Conservation (phyloP, 2,113 vertebrate genomes). For the Sorex araneus region DNA sequence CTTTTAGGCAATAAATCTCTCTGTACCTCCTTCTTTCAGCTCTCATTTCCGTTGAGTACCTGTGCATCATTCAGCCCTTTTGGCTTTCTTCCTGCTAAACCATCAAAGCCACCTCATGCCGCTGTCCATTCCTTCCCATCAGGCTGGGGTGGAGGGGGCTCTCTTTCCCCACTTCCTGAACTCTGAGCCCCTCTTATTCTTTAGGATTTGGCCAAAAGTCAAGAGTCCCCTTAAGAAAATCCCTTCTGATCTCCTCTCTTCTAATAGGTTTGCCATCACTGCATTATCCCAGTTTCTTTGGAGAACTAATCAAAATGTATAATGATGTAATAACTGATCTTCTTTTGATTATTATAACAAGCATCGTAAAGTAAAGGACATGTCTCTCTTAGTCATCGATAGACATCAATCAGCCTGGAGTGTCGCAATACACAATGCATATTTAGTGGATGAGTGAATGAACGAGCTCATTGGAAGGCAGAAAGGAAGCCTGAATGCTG, state of each 20-base stretch:
- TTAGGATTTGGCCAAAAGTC: not conserved
- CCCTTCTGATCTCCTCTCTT: not conserved
- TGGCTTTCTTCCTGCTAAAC: not conserved
- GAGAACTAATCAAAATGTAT: not conserved
- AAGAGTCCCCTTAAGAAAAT: not conserved
- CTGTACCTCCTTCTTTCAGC: not conserved
- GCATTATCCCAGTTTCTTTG: not conserved
- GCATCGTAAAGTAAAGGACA: not conserved
- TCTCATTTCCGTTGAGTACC: not conserved
- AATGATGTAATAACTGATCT: not conserved
- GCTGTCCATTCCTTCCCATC: not conserved
- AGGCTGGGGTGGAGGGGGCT: not conserved
- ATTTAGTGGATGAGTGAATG: not conserved
- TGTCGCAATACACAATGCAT: not conserved
- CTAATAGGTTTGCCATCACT: not conserved
- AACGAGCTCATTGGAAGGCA: not conserved
- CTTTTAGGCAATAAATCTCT: not conserved
- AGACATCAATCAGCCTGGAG: not conserved
- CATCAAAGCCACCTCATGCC: not conserved
- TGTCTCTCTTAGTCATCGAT: not conserved
- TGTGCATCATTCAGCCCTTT: fast-evolving
- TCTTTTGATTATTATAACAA: not conserved
- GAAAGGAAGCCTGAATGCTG: not conserved
- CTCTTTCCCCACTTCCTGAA: too few relatives aligned
- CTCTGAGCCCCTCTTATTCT: not conserved